phyloP scores from a whole-genome alignment of 2,113 vertebrate species.

The Anolis carolinensis region DNA sequence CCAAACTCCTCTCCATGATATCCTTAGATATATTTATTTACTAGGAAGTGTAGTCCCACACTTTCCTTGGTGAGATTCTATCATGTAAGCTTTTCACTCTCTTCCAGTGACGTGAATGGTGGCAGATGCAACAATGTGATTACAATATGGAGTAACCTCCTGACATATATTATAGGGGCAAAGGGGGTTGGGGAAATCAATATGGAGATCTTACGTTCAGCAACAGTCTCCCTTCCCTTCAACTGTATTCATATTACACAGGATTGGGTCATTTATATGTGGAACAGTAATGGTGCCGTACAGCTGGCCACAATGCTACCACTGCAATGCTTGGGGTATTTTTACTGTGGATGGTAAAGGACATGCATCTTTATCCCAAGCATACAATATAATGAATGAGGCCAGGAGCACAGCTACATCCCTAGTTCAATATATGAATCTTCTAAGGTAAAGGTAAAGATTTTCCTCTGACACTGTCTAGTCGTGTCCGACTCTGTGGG shows the following conservation, averaged over 20 bases:
- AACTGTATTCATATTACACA: neutral
- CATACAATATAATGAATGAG: neutral
- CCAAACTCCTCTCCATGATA: neutral
- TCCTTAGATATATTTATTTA: neutral
- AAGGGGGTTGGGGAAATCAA: too few relatives aligned
- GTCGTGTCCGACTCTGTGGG: too few relatives aligned
- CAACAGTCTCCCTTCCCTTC: too few relatives aligned
- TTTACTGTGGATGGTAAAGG: neutral
- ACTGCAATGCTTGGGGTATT: neutral
- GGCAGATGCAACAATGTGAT: neutral
- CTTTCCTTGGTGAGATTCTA: too few relatives aligned
- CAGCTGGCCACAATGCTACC: neutral
- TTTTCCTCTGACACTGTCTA: too few relatives aligned
- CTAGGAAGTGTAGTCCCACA: too few relatives aligned
- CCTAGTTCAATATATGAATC: neutral
- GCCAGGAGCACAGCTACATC: neutral
- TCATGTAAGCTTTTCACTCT: neutral
- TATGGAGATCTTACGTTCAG: neutral
- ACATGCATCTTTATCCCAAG: neutral
- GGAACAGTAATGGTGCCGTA: neutral
- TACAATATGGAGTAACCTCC: neutral
- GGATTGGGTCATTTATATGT: neutral
- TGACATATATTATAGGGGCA: neutral
- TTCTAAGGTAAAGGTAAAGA: too few relatives aligned
- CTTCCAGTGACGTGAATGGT: neutral